Conservation (phyloP, 2,888 invertebrate genomes). For the Protodeltote pygarga region DNA sequence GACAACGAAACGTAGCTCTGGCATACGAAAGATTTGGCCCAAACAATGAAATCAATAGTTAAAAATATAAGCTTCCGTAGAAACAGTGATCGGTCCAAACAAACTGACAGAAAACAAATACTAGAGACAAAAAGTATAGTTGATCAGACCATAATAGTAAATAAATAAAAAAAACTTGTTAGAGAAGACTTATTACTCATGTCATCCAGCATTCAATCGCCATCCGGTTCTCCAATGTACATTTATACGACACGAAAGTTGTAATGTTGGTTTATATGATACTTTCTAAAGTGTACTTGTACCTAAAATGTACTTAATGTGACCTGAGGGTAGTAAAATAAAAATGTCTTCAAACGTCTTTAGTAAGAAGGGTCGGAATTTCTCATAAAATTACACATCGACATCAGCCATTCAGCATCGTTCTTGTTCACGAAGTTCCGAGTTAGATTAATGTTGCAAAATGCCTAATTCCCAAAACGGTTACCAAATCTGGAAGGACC, state of each 20-base stretch:
- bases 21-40: too few species aligned
- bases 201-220: slow-evolving; percentile 11
- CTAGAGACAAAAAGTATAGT: neutral
- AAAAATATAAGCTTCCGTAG: too few species aligned
- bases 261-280: slow-evolving; percentile 23
- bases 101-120: neutral
- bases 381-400: too few species aligned
- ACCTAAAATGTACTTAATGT: neutral
- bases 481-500: too few species aligned
- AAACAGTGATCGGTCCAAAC: too few species aligned
- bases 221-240: slow-evolving; percentile 25
- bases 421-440: too few species aligned
- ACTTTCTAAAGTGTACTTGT: slow-evolving; percentile 34
- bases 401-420: too few species aligned
- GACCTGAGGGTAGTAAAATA: neutral
- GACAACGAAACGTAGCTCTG: too few species aligned
- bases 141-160: neutral
- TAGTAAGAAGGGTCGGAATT: too few species aligned
- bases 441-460: too few species aligned
- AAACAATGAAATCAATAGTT: too few species aligned
- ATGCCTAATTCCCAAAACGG: too few species aligned
- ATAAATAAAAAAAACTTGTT: slow-evolving; percentile 20
- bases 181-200: slow-evolving; percentile 27
- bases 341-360: neutral
- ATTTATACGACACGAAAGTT: slow-evolving; percentile 38